Conservation (phyloP, 2,113 vertebrate genomes). For the Albula goreensis region DNA sequence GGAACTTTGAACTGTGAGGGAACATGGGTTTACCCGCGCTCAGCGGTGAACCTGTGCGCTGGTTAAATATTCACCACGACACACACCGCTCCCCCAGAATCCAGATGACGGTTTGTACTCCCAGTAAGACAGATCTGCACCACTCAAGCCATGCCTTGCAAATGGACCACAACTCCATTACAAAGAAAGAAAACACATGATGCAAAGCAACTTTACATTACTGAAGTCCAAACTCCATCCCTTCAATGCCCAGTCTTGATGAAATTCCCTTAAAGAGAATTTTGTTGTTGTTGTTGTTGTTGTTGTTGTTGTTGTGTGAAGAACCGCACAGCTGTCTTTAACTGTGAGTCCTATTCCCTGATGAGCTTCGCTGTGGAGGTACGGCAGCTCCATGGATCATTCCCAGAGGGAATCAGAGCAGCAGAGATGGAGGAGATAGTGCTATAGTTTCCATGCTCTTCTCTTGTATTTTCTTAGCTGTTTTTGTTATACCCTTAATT, state of each 20-base stretch:
- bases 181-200: conserved; percentile 8
- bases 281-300: background rate
- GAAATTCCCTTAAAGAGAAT: background rate
- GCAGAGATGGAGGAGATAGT: too few species aligned
- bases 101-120: conserved; percentile 7
- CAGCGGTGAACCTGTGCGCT: conserved; percentile 14
- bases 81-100: conserved; percentile 15
- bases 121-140: conserved; percentile 14
- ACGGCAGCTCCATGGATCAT: too few species aligned
- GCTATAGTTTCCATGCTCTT: too few species aligned
- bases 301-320: too few species aligned
- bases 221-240: background rate
- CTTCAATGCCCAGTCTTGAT: conserved; percentile 9
- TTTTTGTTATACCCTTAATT: too few species aligned
- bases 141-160: background rate
- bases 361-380: background rate
- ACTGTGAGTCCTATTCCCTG: background rate
- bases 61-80: conserved; percentile 28
- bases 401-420: too few species aligned
- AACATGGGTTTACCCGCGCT: conserved; percentile 6
- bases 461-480: too few species aligned
- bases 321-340: background rate
- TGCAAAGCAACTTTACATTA: background rate
- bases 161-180: conserved; percentile 6
- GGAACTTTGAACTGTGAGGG: conserved; percentile 23